phyloP scores from a whole-genome alignment of 2,797 vertebrate species.

The Falco novaeseelandiae region DNA sequence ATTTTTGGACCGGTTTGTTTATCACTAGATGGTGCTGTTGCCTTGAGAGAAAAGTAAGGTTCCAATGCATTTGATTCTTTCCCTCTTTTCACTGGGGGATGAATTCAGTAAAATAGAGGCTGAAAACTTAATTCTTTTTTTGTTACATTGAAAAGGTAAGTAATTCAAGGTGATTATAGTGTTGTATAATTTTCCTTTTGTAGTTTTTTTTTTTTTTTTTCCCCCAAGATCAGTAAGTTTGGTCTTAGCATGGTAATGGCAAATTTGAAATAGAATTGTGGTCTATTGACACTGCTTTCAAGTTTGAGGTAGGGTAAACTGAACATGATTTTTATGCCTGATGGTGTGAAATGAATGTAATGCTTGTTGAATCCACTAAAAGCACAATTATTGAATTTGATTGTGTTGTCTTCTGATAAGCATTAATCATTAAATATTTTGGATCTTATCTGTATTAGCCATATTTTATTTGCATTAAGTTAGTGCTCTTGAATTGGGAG shows the following conservation, averaged over 20 bases:
- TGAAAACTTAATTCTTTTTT: background rate
- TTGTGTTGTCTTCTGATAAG: background rate
- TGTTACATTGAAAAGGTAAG: background rate
- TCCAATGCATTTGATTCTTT: background rate
- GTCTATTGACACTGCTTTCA: background rate
- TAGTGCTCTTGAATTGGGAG: background rate
- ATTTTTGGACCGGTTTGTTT: background rate
- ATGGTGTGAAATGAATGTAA: background rate
- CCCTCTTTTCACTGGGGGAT: background rate
- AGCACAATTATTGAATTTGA: background rate
- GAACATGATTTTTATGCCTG: background rate
- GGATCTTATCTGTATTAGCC: background rate
- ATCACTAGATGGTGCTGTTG: conserved; percentile 72
- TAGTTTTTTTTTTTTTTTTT: background rate
- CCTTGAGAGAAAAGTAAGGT: background rate
- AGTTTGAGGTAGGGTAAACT: background rate
- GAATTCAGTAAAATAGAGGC: background rate
- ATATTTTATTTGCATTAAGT: background rate
- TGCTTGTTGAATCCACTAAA: background rate
- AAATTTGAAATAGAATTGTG: background rate
- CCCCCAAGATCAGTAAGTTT: background rate
- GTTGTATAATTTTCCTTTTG: background rate
- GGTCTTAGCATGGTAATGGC: background rate
- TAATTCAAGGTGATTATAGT: background rate
- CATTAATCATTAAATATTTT: background rate